Evolutionary conservation across 2,888 invertebrate species (phyloP).

Genomic region (Oxyscelio sp.): DNA sequence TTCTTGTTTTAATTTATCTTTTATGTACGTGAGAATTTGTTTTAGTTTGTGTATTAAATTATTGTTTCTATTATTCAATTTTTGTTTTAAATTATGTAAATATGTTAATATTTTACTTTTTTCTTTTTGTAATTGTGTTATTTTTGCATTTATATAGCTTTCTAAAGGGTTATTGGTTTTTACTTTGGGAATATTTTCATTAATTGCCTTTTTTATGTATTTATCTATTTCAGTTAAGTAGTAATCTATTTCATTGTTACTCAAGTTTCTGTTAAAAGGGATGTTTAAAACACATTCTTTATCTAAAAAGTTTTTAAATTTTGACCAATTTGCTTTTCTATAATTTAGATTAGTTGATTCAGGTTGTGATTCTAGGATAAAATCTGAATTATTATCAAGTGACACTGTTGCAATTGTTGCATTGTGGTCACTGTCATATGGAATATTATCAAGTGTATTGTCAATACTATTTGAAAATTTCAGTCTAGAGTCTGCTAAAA

Average conservation of each 20-base stretch:
- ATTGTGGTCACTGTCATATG: conserved; percentile 34
- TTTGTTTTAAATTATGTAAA: too few relatives aligned
- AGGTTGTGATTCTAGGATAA: neutral
- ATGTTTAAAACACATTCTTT: conserved; percentile 1
- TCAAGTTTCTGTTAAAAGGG: neutral
- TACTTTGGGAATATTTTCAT: too few relatives aligned
- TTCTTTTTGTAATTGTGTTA: too few relatives aligned
- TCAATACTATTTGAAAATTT: neutral
- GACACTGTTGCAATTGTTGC: neutral
- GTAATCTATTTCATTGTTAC: neutral
- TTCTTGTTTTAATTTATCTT: too few relatives aligned
- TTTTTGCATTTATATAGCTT: too few relatives aligned
- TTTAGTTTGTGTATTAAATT: too few relatives aligned
- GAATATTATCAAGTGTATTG: conserved; percentile 21
- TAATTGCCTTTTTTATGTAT: too few relatives aligned
- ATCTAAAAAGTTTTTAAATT: neutral
- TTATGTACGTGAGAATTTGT: too few relatives aligned
- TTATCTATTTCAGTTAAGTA: neutral
- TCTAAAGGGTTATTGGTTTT: too few relatives aligned
- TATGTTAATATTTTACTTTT: too few relatives aligned
- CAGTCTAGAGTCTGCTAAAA: conserved; percentile 43
- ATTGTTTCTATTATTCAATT: too few relatives aligned
- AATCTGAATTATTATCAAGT: neutral
- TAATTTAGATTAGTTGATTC: neutral
- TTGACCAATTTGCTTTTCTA: conserved; percentile 10